Evolutionary conservation across 2,113 vertebrate genomes (phyloP), one percentile per base, ranked within the genome.

Genomic region (Puffinus mauretanicus): DNA sequence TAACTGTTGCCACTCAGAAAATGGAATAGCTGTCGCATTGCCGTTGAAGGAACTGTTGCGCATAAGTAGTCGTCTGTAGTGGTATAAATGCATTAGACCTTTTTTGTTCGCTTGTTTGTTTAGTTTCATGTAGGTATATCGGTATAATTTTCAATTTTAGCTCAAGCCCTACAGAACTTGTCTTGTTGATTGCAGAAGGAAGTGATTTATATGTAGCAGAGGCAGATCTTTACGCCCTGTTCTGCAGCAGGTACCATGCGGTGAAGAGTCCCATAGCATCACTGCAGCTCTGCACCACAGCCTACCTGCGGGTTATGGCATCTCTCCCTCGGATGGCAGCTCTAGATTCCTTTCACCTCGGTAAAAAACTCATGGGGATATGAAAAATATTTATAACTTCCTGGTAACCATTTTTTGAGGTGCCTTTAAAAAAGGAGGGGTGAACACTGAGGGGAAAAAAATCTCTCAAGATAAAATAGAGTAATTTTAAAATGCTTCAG

Each of bases 11-110:
- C 21, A 7, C 49, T 57, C 32, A 10, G 69, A 25, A 42, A 40
- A 58, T 0, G 15, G 42, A 24, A 11, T 6, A 8, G 38, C 52
- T 19, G 3, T 12, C 0, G 1, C 14, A 0, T 36, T 47, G 19
- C 34, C 20, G 1, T 2, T 7, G 38, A 8, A 82, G 64, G 51
- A 40, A 4, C 29, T 8, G 32, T 13, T 71, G 3, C 1, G 2
- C 18, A 21, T 29, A 30, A 57, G 25, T 8, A 7, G 16, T 3
- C 44, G 42, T 27, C 71, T 25, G 22, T 25, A 16, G 32, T 7
- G 11, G 8, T 46, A 58, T 2, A 58, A 64, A 46, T 2, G 13
- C 36, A 2, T n/a, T 70, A 22, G 13, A 16, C 8, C 12, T 29
- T 55, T 57, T 29, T n/a, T 57, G 18, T 9, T 21, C 27, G 9